Evolutionary conservation across 2,113 vertebrate species (phyloP).

Genomic region (Pandion haliaetus): DNA sequence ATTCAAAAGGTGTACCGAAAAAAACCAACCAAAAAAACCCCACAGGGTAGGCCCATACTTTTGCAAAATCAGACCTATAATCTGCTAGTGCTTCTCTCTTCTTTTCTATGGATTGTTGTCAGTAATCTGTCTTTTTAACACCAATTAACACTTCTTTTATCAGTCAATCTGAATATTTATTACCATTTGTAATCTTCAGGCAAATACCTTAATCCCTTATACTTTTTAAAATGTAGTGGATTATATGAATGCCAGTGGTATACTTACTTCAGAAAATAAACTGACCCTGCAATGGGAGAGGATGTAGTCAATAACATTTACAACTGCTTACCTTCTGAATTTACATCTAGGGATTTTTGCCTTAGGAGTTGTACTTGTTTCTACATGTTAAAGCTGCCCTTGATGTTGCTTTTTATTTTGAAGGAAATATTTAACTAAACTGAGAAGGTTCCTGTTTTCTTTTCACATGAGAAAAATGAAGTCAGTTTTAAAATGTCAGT

Average conservation of each 20-base stretch:
- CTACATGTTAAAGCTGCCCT: neutral
- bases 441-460: neutral
- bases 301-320: neutral
- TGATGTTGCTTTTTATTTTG: neutral
- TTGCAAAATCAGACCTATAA: constrained; percentile 32
- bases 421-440: neutral
- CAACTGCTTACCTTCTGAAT: neutral
- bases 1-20: constrained; percentile 22
- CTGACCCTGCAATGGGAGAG: neutral
- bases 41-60: constrained; percentile 18
- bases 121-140: neutral
- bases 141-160: constrained; percentile 8
- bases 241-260: neutral
- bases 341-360: neutral
- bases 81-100: neutral
- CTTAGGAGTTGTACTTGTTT: neutral
- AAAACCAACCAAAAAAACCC: neutral
- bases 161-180: constrained; percentile 8
- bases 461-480: constrained; percentile 28
- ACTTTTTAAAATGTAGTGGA: neutral
- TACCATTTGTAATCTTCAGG: constrained; percentile 10
- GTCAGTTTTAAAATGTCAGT: neutral
- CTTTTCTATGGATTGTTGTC: neutral
- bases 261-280: neutral
- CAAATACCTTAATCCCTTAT: neutral